phyloP scores from a whole-genome alignment of 2,113 vertebrate genomes.

The Lagopus muta region DNA sequence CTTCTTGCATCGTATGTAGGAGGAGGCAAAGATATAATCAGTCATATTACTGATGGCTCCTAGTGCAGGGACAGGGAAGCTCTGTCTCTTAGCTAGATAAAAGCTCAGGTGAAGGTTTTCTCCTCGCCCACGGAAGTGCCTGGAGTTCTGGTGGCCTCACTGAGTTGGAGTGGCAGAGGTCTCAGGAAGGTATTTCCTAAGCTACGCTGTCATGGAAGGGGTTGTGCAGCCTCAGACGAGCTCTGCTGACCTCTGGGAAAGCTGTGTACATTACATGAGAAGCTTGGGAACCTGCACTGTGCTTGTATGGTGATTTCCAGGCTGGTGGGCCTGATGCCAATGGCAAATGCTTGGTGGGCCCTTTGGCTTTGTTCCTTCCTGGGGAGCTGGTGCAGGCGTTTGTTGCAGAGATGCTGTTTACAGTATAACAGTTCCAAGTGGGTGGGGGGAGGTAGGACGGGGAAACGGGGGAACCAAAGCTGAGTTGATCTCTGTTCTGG shows the following conservation, averaged over 20 bases:
- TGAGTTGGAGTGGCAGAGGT: background rate
- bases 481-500: background rate
- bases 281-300: accelerated
- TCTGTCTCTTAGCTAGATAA: background rate
- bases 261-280: background rate
- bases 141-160: background rate
- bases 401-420: background rate
- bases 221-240: background rate
- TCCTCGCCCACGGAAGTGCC: background rate
- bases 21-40: background rate
- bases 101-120: background rate
- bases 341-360: background rate
- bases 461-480: background rate
- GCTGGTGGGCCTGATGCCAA: background rate
- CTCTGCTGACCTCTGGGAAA: background rate
- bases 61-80: background rate
- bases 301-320: background rate
- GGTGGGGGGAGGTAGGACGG: background rate
- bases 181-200: background rate
- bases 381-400: background rate
- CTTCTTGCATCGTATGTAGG: background rate
- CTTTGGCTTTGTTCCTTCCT: background rate
- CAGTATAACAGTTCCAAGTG: background rate
- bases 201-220: background rate
- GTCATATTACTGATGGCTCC: background rate